A percentile compares a stretch with the other conserved stretches of the same genome.
Conservation (phyloP, 2,888 invertebrate genomes). For the Drosophila algonquin region DNA sequence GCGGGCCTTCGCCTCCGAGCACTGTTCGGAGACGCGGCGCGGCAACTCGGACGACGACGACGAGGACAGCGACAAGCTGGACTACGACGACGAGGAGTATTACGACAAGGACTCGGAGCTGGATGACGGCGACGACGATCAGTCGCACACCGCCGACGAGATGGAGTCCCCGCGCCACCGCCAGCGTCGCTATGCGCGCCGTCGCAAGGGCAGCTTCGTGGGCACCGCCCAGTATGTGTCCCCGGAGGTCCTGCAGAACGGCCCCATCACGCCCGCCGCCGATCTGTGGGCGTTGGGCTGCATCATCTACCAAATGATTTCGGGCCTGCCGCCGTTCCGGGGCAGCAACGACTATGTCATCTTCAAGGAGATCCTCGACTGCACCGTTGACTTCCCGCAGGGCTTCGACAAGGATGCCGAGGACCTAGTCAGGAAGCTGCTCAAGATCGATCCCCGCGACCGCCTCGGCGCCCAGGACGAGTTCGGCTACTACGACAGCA, state of each 20-base stretch:
- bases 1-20: slow-evolving; percentile 48
- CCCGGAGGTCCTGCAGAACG: slow-evolving; percentile 95
- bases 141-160: slow-evolving; percentile 39
- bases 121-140: slow-evolving; percentile 53
- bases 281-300: slow-evolving; percentile 99
- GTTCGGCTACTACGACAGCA: slow-evolving; percentile 89
- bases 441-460: slow-evolving; percentile 91
- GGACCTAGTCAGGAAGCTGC: slow-evolving; percentile 93
- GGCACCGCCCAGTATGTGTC: slow-evolving; percentile 99
- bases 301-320: slow-evolving; percentile 98
- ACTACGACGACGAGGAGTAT: slow-evolving; percentile 65
- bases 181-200: slow-evolving; percentile 83
- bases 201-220: slow-evolving; percentile 91
- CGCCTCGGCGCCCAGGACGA: slow-evolving; percentile 92
- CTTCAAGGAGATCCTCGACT: slow-evolving; percentile 96
- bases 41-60: slow-evolving; percentile 42
- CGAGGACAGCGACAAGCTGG: slow-evolving; percentile 66
- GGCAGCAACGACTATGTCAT: slow-evolving; percentile 97
- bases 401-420: slow-evolving; percentile 94
- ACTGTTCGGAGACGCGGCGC: slow-evolving; percentile 36
- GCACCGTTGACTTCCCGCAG: slow-evolving; percentile 96
- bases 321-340: slow-evolving; percentile 96
- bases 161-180: slow-evolving; percentile 60
- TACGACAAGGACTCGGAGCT: slow-evolving; percentile 46
- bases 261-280: slow-evolving; percentile 90